Percentiles rank a stretch among this genome's conserved stretches.
Evolutionary conservation across 2,888 invertebrate species (phyloP).

Genomic region (Pyrgus malvae): DNA sequence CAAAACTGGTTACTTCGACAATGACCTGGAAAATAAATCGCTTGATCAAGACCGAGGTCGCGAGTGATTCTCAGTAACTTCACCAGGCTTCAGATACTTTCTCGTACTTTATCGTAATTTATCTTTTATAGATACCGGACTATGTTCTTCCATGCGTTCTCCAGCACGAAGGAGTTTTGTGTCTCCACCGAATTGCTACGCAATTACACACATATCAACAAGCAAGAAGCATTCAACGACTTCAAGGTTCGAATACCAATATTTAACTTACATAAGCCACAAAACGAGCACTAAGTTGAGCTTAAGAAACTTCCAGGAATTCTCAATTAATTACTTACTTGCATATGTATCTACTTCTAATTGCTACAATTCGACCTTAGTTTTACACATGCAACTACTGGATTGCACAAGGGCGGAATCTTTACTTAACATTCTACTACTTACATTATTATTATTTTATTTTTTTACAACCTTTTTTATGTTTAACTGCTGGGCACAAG

Average conservation of each 20-base stretch:
- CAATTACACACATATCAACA: constrained; percentile 87
- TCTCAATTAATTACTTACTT: not conserved
- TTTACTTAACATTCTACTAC: no score
- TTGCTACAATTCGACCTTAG: no score
- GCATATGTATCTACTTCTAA: no score
- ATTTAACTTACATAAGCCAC: constrained; percentile 23
- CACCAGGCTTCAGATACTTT: not conserved
- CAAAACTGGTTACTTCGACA: constrained; percentile 40
- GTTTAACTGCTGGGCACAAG: no score
- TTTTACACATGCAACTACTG: no score
- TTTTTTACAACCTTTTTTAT: no score
- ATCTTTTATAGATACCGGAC: constrained; percentile 81
- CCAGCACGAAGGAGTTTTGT: constrained; percentile 90
- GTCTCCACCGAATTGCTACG: constrained; percentile 88
- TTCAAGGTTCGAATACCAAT: constrained; percentile 81
- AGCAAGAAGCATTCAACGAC: constrained; percentile 85
- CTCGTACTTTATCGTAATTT: not conserved
- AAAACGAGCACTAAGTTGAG: no score
- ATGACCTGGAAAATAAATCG: constrained; percentile 49
- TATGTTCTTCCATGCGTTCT: constrained; percentile 91
- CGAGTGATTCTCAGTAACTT: not conserved
- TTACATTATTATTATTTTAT: no score
- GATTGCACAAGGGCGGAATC: no score
- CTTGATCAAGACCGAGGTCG: constrained; percentile 20
- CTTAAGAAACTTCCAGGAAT: constrained; percentile 29